Conservation (phyloP, 2,797 vertebrate genomes). For the Squalus acanthias region DNA sequence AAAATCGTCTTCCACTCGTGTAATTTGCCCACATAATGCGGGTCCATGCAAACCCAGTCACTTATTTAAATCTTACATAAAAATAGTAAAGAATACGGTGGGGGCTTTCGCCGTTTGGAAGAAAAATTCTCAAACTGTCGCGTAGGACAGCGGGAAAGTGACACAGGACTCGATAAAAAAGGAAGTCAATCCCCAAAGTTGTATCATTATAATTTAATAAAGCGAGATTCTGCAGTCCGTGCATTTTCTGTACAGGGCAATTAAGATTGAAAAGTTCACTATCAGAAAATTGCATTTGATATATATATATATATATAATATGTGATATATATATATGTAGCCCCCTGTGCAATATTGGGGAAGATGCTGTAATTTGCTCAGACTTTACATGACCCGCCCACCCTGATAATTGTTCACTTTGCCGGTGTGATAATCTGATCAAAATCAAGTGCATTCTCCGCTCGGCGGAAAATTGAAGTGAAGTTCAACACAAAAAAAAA, state of each 20-base stretch:
- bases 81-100: background rate
- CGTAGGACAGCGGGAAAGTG: too few relatives aligned
- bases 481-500: background rate
- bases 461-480: conserved; percentile 13
- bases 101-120: background rate
- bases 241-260: background rate
- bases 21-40: background rate
- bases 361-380: conserved; percentile 21
- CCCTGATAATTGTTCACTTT: conserved; percentile 31
- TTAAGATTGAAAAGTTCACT: background rate
- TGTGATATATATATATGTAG: background rate
- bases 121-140: background rate
- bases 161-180: background rate
- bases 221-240: background rate
- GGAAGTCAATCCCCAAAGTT: background rate
- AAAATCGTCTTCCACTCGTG: background rate
- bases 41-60: background rate
- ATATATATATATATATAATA: background rate
- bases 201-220: background rate
- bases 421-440: background rate
- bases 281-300: background rate
- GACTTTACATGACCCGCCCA: conserved; percentile 18
- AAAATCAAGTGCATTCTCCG: conserved; percentile 23
- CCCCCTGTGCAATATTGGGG: background rate
- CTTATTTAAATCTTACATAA: background rate